These are phyloP conservation scores for Caenorhabditis becei DNA, from an alignment of 2,888 invertebrate species.

Conservation along the genomic window DNA sequence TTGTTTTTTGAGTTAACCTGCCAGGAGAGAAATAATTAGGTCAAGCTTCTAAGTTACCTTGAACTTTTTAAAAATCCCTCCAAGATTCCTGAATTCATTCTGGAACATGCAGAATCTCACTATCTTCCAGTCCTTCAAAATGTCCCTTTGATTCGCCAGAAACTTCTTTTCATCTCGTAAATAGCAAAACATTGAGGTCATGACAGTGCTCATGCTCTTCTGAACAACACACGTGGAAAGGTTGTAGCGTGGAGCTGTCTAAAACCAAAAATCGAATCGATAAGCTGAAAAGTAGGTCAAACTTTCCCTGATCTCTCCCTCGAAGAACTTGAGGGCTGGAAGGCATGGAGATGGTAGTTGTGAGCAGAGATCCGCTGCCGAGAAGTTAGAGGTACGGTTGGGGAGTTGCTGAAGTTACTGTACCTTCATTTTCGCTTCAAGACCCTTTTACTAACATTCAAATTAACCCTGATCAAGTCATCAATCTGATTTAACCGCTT, in stretches of 20 bases:
- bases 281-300: not conserved
- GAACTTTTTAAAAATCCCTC: constrained; percentile 39
- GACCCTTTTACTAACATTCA: constrained; percentile 33
- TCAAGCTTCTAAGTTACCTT: constrained; percentile 30
- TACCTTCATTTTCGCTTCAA: not conserved
- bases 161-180: constrained; percentile 63
- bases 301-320: constrained; percentile 52
- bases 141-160: constrained; percentile 52
- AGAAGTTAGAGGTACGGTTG: constrained; percentile 23
- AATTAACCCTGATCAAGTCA: constrained; percentile 34
- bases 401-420: constrained; percentile 37
- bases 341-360: constrained; percentile 27
- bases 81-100: constrained; percentile 56
- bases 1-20: constrained; percentile 6
- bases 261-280: constrained; percentile 24
- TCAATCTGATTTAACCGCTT: constrained; percentile 48
- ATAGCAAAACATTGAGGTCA: constrained; percentile 70
- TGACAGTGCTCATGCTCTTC: constrained; percentile 72
- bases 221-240: constrained; percentile 71
- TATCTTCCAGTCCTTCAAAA: constrained; percentile 63
- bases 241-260: constrained; percentile 55
- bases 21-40: no score
- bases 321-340: constrained; percentile 42
- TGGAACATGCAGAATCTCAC: constrained; percentile 53
- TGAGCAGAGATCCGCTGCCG: constrained; percentile 44